These are phyloP conservation scores for Ephialtes manifestator DNA, from an alignment of 2,888 invertebrate genomes.

Conservation along the genomic window DNA sequence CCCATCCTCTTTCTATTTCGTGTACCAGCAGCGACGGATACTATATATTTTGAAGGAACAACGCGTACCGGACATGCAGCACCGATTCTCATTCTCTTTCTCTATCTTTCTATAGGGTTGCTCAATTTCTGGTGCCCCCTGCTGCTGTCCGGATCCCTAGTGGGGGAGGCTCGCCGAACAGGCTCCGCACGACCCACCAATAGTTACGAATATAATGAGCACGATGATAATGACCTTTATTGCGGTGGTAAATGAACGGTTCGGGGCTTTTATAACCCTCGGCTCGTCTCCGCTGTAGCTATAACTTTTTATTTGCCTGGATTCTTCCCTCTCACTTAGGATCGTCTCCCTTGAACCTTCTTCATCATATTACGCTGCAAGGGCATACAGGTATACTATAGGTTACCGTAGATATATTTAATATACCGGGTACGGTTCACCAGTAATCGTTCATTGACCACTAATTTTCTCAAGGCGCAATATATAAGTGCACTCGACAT, in stretches of 20 bases:
- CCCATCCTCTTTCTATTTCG: conserved; percentile 33
- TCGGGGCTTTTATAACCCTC: conserved; percentile 11
- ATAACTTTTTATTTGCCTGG: conserved; percentile 13
- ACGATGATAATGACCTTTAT: conserved; percentile 39
- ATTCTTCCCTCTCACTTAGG: neutral
- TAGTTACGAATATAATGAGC: conserved; percentile 38
- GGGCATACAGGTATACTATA: neutral
- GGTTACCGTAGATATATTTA: neutral
- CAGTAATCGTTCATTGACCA: conserved; percentile 33
- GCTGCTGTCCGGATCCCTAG: neutral
- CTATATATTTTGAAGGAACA: conserved; percentile 42
- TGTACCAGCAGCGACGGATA: conserved; percentile 19
- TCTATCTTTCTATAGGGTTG: conserved; percentile 19
- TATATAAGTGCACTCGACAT: conserved; percentile 6
- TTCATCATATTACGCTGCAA: neutral
- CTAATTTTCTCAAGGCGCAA: conserved; percentile 3
- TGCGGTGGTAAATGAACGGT: conserved; percentile 22
- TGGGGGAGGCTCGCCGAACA: neutral
- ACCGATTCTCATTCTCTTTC: neutral
- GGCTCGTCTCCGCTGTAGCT: neutral
- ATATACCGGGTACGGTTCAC: conserved; percentile 1
- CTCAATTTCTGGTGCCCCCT: conserved; percentile 14
- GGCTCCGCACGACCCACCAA: neutral
- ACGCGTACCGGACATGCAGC: conserved; percentile 41
- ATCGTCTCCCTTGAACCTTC: neutral